Evolutionary conservation across 2,888 invertebrate genomes (phyloP).

Genomic region (Lepeophtheirus nordmannii): DNA sequence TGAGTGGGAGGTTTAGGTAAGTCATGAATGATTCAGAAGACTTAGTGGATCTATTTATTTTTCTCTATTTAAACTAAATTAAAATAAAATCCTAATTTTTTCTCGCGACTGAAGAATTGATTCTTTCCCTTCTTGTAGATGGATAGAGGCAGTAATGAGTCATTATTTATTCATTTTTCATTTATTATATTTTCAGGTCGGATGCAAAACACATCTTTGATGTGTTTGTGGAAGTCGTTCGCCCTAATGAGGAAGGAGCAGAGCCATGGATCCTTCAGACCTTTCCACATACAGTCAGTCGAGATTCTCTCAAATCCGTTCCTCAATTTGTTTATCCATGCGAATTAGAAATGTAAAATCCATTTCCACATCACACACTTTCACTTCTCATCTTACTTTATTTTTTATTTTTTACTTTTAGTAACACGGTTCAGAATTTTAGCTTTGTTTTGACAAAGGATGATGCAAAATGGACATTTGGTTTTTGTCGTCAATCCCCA

Average conservation of each 20-base stretch:
- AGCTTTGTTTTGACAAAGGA: constrained; percentile 89
- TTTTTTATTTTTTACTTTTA: constrained; percentile 36
- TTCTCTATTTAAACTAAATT: too few species aligned
- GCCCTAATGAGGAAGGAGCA: constrained; percentile 43
- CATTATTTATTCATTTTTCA: neutral
- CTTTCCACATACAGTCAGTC: constrained; percentile 59
- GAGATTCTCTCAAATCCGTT: constrained; percentile 56
- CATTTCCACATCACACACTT: neutral
- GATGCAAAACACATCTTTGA: constrained; percentile 57
- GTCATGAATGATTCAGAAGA: too few species aligned
- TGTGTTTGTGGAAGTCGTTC: constrained; percentile 64
- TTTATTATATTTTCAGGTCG: constrained; percentile 43
- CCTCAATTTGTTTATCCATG: constrained; percentile 76
- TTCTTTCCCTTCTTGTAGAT: too few species aligned
- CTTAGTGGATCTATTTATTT: too few species aligned
- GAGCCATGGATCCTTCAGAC: constrained; percentile 59
- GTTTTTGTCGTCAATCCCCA: constrained; percentile 89
- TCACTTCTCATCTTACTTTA: constrained; percentile 16
- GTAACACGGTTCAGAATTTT: constrained; percentile 74
- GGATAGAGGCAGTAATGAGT: too few species aligned
- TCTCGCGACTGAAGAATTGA: too few species aligned
- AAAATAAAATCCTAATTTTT: too few species aligned
- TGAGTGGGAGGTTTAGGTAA: too few species aligned
- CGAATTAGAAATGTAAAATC: neutral
- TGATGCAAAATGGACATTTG: constrained; percentile 91